These are phyloP conservation scores for Alexandromys fortis DNA, from an alignment of 2,113 vertebrate genomes.

Conservation along the genomic window DNA sequence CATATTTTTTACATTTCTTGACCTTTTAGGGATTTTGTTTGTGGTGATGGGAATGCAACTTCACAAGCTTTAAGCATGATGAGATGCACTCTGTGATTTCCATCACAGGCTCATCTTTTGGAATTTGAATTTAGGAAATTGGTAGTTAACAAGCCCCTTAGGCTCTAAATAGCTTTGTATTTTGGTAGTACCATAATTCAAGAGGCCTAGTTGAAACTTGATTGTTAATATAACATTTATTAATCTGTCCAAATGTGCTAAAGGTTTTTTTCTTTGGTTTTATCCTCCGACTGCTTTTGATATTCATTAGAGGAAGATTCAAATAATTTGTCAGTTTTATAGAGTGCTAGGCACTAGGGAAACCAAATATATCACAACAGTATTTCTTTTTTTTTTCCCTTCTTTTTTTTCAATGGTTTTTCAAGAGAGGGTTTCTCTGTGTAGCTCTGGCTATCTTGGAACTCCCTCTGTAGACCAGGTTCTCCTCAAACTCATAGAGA, in stretches of 20 bases:
- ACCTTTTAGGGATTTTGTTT: background rate
- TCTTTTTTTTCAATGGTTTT: background rate
- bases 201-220: conserved; percentile 13
- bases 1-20: background rate
- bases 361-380: background rate
- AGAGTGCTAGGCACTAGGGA: background rate
- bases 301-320: conserved; percentile 11
- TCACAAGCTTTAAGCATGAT: background rate
- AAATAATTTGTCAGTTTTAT: background rate
- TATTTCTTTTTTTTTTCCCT: background rate
- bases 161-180: background rate
- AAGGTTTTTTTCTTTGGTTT: conserved; percentile 32
- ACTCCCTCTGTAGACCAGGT: background rate
- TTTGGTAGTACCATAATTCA: background rate
- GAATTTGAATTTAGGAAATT: conserved; percentile 33
- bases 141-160: background rate
- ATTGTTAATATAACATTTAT: conserved; percentile 12
- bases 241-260: background rate
- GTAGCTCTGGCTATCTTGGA: background rate
- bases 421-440: background rate
- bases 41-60: background rate
- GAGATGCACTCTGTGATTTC: background rate
- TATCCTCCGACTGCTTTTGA: conserved; percentile 12
- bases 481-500: background rate
- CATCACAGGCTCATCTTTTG: background rate